phyloP scores from a whole-genome alignment of 1,140 invertebrate species.

The Orussus abietinus region DNA sequence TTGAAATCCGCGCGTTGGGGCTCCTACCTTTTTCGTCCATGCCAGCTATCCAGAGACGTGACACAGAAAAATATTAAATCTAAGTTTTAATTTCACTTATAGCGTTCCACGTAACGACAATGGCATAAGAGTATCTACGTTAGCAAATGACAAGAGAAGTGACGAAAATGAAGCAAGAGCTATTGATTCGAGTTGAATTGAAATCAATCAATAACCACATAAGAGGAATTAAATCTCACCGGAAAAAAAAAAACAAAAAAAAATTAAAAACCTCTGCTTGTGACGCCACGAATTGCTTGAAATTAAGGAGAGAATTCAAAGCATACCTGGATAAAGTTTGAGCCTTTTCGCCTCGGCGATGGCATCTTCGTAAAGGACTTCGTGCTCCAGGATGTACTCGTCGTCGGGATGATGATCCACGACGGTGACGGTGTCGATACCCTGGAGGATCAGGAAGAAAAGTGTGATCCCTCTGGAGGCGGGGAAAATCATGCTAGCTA shows the following conservation, averaged over 20 bases:
- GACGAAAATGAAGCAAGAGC: not conserved
- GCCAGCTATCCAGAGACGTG: slow-evolving; percentile 24
- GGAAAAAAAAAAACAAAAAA: no score
- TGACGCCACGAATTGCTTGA: no score
- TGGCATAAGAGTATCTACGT: no score
- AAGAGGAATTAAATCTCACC: no score
- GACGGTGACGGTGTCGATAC: slow-evolving; percentile 36
- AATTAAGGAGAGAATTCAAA: no score
- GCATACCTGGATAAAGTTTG: slow-evolving; percentile 41
- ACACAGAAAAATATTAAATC: slow-evolving; percentile 16
- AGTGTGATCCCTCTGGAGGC: slow-evolving; percentile 24
- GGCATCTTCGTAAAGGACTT: slow-evolving; percentile 38
- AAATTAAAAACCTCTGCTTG: no score
- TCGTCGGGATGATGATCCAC: slow-evolving; percentile 40
- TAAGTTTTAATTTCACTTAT: no score
- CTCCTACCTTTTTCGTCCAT: slow-evolving; percentile 30
- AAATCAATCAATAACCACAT: no score
- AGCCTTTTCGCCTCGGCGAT: slow-evolving; percentile 38
- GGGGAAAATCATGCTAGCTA: slow-evolving; percentile 40
- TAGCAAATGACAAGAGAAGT: no score
- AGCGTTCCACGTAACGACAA: no score
- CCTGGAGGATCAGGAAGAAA: slow-evolving; percentile 29
- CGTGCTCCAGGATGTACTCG: slow-evolving; percentile 41
- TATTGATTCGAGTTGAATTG: no score
- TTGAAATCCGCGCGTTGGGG: no score